Evolutionary conservation across 2,888 invertebrate species (phyloP), one percentile per base, ranked within the genome.

Genomic region (Augochlorella aurata): DNA sequence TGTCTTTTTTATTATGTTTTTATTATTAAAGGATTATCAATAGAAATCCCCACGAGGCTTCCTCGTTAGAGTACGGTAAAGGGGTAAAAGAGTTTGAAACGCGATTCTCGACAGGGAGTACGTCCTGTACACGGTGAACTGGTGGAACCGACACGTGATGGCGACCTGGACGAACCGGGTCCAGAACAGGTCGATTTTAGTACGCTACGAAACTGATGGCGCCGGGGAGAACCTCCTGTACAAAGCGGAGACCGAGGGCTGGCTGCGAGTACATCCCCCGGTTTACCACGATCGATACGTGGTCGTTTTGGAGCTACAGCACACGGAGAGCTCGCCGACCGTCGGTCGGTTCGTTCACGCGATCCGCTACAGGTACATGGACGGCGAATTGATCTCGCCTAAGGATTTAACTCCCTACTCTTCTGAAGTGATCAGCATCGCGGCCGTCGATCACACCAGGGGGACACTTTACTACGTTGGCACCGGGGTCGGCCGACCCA

Each of bases 161-260:
- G 96, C 97, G 0, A 95, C 97, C 8, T 98, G 98, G 97, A 94
- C 97, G 76, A 98, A 98, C 93, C 95, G 99, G 74, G 95, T 97
- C 44, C 99, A 99, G 93, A 98, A 96, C 91, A 90, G 95, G 72
- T 95, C 96, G 52, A 93, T 95, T 38, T 90, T 96, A 63, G 94
- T 95, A 18, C 94, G 96, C 45, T 97, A 97, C 91, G 93, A 95
- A 74, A 85, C 94, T 12, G 88, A 68, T 12, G 91, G 91, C 21
- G 80, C 78, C 21, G 71, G 72, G 16, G 87, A 78, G 38, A 82
- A 93, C 89, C 90, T 94, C 90, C 94, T 92, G 84, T 94, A 91
- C 82, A 93, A 96, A n/a, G 92, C 93, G 0, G 96, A 97, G 90
- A 93, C 94, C 0, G 94, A 95, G 0, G 97, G 97, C 1, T 97